Percentiles rank a stretch among this genome's conserved stretches.
phyloP scores from a whole-genome alignment of 2,888 invertebrate genomes.

The Euzetes globulus region DNA sequence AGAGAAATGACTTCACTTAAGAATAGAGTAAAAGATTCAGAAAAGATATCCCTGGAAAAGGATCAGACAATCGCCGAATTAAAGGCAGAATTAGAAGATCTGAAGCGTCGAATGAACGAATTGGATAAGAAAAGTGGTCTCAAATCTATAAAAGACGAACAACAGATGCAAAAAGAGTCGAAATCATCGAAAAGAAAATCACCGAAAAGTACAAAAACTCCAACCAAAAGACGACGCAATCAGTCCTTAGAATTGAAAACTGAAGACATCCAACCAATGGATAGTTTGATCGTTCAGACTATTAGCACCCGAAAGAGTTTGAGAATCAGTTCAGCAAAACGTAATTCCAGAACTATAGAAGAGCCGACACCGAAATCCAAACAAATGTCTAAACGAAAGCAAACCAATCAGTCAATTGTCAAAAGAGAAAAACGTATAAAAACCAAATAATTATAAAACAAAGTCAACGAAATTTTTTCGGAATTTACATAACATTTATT shows the following conservation, averaged over 20 bases:
- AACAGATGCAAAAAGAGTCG: slow-evolving; percentile 12
- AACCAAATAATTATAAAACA: not conserved
- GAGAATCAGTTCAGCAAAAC: not conserved
- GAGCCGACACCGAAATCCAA: not conserved
- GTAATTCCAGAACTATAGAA: not conserved
- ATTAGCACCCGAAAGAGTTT: not conserved
- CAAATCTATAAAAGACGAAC: slow-evolving; percentile 11
- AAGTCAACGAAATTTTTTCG: not conserved
- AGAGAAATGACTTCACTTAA: slow-evolving; percentile 32
- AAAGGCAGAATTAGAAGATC: slow-evolving; percentile 36
- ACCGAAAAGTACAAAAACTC: not conserved
- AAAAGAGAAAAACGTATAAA: not conserved
- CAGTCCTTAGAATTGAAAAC: not conserved
- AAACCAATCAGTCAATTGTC: not conserved
- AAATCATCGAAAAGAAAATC: slow-evolving; percentile 1
- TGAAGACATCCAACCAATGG: not conserved
- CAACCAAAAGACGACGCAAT: not conserved
- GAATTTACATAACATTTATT: not conserved
- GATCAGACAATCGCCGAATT: slow-evolving; percentile 36
- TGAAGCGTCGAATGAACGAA: slow-evolving; percentile 31
- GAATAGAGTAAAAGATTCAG: slow-evolving; percentile 33
- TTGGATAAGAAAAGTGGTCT: slow-evolving; percentile 21
- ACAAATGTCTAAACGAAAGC: not conserved
- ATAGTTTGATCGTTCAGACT: not conserved
- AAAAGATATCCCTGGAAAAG: slow-evolving; percentile 35